Evolutionary conservation across 2,888 invertebrate species (phyloP), one percentile per base, ranked within the genome.

Genomic region (Thymelicus sylvestris): DNA sequence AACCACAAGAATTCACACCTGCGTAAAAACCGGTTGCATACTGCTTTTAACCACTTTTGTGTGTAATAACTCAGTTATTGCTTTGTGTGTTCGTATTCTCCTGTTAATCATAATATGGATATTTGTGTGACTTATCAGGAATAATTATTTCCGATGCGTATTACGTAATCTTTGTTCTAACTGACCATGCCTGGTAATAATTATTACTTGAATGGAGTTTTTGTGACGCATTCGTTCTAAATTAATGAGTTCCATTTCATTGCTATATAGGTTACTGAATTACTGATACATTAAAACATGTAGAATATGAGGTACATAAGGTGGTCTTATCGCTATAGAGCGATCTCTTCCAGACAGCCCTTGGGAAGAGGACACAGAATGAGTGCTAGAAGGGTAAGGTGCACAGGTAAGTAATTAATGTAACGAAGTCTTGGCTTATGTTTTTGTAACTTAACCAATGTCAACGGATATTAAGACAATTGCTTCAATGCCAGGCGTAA

Each of bases 1-100:
- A 19, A 55, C 52, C 55, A 38, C 52, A 65, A 41, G 52, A 55
- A 65, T 65, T 55, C 65, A 55, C 65, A 65, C 65, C 65, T 65
- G 65, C 65, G 41, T 65, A 10, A 8, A 41, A 65, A 65, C 65
- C 65, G 65, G 65, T 65, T 65, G 41, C 55, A 63, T 63, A 13
- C 63, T 50, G 24, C 55, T 55, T 55, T 10, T 55, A 24, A 63
- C 48, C 47, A 39, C 39, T 31, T 48, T 7, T 24, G 55, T 41
- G 39, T 65, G 41, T 55, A 65, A 65, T 55, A 55, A 55, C 52
- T 65, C 13, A 12, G 65, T 39, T 39, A 65, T 65, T 55, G 41
- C 55, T 41, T 52, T 65, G 38, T 65, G 44, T 12, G 48, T 52
- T 19, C 41, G 13, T 24, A n/a, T 47, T 48, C n/a, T 63, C n/a